phyloP scores from a whole-genome alignment of 2,888 invertebrate genomes.

The Apotomis betuletana region DNA sequence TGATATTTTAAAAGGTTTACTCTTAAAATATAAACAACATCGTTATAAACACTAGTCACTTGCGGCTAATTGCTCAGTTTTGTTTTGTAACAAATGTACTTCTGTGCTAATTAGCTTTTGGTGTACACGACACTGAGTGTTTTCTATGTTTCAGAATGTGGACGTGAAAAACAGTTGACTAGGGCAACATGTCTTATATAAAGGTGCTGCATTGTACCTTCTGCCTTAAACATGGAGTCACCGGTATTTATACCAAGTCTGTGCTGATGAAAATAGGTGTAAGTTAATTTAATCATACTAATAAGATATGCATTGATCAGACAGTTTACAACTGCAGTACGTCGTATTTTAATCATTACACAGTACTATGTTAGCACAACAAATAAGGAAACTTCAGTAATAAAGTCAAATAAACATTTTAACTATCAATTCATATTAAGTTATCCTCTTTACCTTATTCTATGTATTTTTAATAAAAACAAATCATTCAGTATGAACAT shows the following conservation, averaged over 20 bases:
- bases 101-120: not conserved
- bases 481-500: too few relatives aligned
- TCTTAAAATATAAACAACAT: not conserved
- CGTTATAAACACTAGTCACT: not conserved
- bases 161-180: conserved; percentile 51
- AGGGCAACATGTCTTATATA: conserved; percentile 68
- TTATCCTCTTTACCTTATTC: conserved; percentile 15
- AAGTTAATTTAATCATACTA: conserved; percentile 48
- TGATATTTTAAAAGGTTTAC: not conserved
- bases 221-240: conserved; percentile 66
- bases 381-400: conserved; percentile 9
- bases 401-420: conserved; percentile 4
- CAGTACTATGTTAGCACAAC: not conserved
- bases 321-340: not conserved
- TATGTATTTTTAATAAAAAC: too few relatives aligned
- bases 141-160: conserved; percentile 67
- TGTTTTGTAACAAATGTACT: not conserved
- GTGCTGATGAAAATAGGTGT: conserved; percentile 69
- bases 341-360: not conserved
- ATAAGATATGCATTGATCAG: not conserved
- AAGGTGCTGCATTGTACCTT: conserved; percentile 72
- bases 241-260: conserved; percentile 62
- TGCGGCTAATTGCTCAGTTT: not conserved
- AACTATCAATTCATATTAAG: not conserved
- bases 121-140: conserved; percentile 8